Evolutionary conservation across 2,888 invertebrate genomes (phyloP), one percentile per base, ranked within the genome.

Genomic region (Aphrophora alni): DNA sequence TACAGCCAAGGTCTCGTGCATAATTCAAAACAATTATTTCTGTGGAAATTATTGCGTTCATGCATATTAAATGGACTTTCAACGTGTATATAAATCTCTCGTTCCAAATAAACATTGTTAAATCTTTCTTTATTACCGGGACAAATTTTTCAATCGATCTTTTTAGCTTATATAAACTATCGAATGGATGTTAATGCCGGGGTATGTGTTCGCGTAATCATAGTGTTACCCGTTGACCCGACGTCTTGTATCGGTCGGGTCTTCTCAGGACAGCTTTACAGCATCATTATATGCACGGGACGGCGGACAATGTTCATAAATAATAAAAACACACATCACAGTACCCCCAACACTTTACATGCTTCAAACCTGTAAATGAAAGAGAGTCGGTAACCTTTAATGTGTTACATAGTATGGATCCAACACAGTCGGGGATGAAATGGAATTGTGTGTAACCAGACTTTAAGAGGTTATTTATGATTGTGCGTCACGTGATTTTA

Each of bases 241-340:
- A n/a, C n/a, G n/a, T n/a, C n/a, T n/a, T n/a, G n/a, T n/a, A n/a
- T n/a, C n/a, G n/a, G n/a, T n/a, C n/a, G n/a, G n/a, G n/a, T n/a
- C n/a, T n/a, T n/a, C 4, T 51, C 17, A 17, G 74, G 74, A 79
- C 78, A 74, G 78, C 74, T 79, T 79, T 79, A 79, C 74, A 51
- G 74, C 72, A 74, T 74, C 78, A 79, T 79, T 79, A 79, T 27
- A 74, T 28, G 59, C 74, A 44, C 25, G 44, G 73, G 27, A 25
- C 68, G 38, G 74, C 78, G 74, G 78, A 1, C 27, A 4, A 44
- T 27, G 27, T 44, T 51, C 78, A 72, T 78, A 78, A 78, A 78
- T 72, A 77, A 77, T 69, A 71, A 70, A 71, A 77, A 77, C 77
- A 70, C 59, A 59, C 59, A 59, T 14, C 10, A 17, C 44, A 44